phyloP scores from a whole-genome alignment of 37 sponge, comb jelly and placozoan genomes.

The Tethya wilhelma region DNA sequence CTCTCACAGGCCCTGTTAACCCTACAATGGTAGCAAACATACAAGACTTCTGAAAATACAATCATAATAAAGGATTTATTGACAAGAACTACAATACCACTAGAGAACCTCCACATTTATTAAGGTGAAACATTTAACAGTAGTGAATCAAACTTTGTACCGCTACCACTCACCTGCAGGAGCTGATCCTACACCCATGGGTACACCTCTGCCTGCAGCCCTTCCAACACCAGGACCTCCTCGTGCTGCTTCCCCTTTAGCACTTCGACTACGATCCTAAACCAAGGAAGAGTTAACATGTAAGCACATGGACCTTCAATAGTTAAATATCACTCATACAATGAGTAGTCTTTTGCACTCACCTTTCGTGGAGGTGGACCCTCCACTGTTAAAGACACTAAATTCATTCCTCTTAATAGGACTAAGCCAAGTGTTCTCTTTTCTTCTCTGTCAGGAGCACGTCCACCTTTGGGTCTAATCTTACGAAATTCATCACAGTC shows the following conservation, averaged over 20 bases:
- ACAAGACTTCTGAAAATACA: background rate
- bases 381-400: constrained; percentile 95
- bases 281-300: too few relatives aligned
- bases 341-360: too few relatives aligned
- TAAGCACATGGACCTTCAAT: too few relatives aligned
- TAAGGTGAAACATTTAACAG: too few relatives aligned
- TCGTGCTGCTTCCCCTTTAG: constrained; percentile 15
- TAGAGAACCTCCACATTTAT: too few relatives aligned
- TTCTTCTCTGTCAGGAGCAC: constrained; percentile 90
- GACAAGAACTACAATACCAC: too few relatives aligned
- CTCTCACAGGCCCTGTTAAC: constrained; percentile 87
- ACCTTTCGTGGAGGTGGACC: constrained; percentile 85
- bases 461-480: constrained; percentile 83
- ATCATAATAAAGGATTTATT: too few relatives aligned
- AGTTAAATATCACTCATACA: too few relatives aligned
- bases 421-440: constrained; percentile 95
- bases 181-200: constrained; percentile 54
- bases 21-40: constrained; percentile 41
- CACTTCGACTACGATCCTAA: constrained; percentile 20
- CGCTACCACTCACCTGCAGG: constrained; percentile 34
- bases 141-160: background rate
- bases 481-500: constrained; percentile 98
- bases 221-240: constrained; percentile 93
- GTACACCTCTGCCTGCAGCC: constrained; percentile 91
- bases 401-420: constrained; percentile 91